Evolutionary conservation across 2,113 vertebrate species (phyloP).

Genomic region (Raja brachyura): DNA sequence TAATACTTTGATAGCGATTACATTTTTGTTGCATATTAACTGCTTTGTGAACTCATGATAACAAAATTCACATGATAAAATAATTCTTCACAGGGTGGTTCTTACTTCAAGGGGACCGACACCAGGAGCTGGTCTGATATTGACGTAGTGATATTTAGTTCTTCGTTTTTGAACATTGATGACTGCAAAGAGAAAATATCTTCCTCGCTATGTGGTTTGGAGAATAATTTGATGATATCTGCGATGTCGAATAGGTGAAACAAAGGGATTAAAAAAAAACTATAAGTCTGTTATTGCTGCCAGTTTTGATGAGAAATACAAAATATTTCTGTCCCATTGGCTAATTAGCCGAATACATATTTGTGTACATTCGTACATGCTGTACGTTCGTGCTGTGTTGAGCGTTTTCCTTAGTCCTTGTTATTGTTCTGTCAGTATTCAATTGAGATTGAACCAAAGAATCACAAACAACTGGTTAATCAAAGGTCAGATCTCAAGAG

Average conservation of each 20-base stretch:
- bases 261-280: not conserved
- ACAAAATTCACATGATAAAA: not conserved
- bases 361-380: no score
- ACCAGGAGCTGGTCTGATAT: slow-evolving; percentile 41
- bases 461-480: no score
- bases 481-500: no score
- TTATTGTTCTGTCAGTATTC: not conserved
- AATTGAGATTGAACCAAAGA: no score
- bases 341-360: no score
- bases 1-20: not conserved
- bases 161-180: slow-evolving; percentile 40
- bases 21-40: not conserved
- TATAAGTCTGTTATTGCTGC: not conserved
- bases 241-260: slow-evolving; percentile 39
- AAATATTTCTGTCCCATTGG: not conserved
- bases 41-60: not conserved
- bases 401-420: not conserved
- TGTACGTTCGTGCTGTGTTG: not conserved
- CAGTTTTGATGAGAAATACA: not conserved
- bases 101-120: slow-evolving; percentile 42
- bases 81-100: slow-evolving; percentile 39
- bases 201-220: slow-evolving; percentile 37
- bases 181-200: slow-evolving; percentile 40
- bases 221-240: slow-evolving; percentile 40
- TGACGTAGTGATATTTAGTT: slow-evolving; percentile 42